Evolutionary conservation across 1,140 invertebrate genomes (phyloP).

Genomic region (Hyphantria cunea): DNA sequence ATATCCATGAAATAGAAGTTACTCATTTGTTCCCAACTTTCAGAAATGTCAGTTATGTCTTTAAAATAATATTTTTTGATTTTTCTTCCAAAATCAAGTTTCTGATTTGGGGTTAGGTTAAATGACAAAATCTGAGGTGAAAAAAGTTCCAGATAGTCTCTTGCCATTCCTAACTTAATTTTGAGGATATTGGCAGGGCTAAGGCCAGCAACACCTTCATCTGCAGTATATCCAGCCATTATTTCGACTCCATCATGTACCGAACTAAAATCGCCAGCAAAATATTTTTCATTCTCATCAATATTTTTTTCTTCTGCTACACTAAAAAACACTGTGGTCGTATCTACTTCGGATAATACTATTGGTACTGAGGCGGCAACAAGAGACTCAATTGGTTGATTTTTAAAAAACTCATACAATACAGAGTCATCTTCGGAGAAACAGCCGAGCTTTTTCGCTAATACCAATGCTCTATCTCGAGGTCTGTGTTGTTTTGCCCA

Average conservation of each 20-base stretch:
- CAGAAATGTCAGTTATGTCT: slow-evolving; percentile 43
- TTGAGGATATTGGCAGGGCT: too few relatives aligned
- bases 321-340: slow-evolving; percentile 59
- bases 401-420: slow-evolving; percentile 72
- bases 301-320: slow-evolving; percentile 72
- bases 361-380: slow-evolving; percentile 27
- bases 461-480: slow-evolving; percentile 60
- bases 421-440: slow-evolving; percentile 65
- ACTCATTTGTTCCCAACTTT: slow-evolving; percentile 23
- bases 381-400: slow-evolving; percentile 29
- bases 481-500: slow-evolving; percentile 63
- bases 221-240: slow-evolving; percentile 26
- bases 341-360: slow-evolving; percentile 46
- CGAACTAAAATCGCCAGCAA: slow-evolving; percentile 56
- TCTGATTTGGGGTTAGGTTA: slow-evolving; percentile 34
- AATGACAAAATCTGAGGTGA: slow-evolving; percentile 47
- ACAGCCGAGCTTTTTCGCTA: slow-evolving; percentile 70
- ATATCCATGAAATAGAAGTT: slow-evolving; percentile 4
- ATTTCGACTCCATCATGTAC: slow-evolving; percentile 73
- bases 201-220: slow-evolving; percentile 19
- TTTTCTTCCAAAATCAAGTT: slow-evolving; percentile 47
- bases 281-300: slow-evolving; percentile 53
- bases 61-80: slow-evolving; percentile 76
- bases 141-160: slow-evolving; percentile 49
- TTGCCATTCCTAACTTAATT: slow-evolving; percentile 13